Evolutionary conservation across 2,888 invertebrate genomes (phyloP).

Genomic region (Xestia c-nigrum): DNA sequence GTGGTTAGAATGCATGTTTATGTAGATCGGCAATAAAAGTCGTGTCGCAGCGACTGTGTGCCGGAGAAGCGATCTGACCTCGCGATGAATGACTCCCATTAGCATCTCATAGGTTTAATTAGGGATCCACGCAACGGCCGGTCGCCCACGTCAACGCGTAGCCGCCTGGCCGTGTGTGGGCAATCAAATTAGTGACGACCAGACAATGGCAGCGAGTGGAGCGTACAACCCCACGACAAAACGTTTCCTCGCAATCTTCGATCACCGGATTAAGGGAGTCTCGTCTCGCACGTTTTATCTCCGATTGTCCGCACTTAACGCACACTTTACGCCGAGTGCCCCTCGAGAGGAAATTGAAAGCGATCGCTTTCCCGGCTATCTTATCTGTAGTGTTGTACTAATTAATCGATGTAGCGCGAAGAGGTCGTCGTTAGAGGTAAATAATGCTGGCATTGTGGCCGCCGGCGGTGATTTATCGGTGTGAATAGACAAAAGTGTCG

Average conservation of each 20-base stretch:
- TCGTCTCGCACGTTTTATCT: slow-evolving; percentile 90
- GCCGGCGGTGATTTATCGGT: slow-evolving; percentile 88
- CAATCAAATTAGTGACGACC: slow-evolving; percentile 86
- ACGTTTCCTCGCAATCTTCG: slow-evolving; percentile 91
- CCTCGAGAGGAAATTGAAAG: slow-evolving; percentile 90
- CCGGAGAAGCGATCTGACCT: slow-evolving; percentile 78
- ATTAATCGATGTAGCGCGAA: slow-evolving; percentile 89
- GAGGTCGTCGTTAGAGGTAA: slow-evolving; percentile 87
- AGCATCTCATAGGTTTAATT: slow-evolving; percentile 88
- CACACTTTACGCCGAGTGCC: slow-evolving; percentile 90
- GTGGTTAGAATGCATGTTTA: slow-evolving; percentile 73
- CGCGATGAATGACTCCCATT: slow-evolving; percentile 83
- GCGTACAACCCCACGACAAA: slow-evolving; percentile 90
- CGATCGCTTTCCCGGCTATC: slow-evolving; percentile 90
- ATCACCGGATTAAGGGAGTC: slow-evolving; percentile 90
- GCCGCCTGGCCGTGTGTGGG: slow-evolving; percentile 83
- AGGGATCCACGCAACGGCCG: slow-evolving; percentile 81
- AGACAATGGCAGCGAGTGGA: slow-evolving; percentile 86
- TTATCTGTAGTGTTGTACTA: slow-evolving; percentile 90
- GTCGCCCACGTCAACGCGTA: slow-evolving; percentile 81
- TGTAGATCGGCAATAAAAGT: slow-evolving; percentile 74
- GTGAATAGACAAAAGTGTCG: slow-evolving; percentile 90
- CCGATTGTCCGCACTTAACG: slow-evolving; percentile 91
- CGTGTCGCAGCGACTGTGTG: slow-evolving; percentile 71
- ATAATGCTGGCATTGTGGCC: slow-evolving; percentile 86